Evolutionary conservation across 2,113 vertebrate species (phyloP).

Genomic region (Eubucco bourcierii): DNA sequence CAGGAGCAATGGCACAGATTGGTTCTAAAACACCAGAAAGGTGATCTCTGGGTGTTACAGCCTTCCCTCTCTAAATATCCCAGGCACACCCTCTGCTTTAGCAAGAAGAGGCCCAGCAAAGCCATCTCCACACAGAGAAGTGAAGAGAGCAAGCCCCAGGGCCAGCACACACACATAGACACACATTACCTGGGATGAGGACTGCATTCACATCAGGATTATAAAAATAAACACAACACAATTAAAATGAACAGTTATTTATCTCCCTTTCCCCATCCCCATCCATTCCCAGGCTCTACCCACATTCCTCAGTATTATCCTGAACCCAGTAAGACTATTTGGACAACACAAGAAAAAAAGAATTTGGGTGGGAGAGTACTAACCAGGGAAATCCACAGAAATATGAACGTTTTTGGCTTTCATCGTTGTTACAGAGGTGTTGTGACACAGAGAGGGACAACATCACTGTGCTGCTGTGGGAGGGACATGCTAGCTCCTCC

Average conservation of each 20-base stretch:
- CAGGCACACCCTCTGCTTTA: conserved; percentile 29
- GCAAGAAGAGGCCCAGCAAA: conserved; percentile 47
- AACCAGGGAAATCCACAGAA: neutral
- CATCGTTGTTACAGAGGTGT: neutral
- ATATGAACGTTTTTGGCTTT: neutral
- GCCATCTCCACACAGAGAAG: neutral
- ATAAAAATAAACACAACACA: conserved; percentile 66
- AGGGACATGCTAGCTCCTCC: neutral
- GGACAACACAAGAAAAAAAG: neutral
- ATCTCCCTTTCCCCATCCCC: neutral
- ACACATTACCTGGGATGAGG: conserved; percentile 84
- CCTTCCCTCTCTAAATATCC: neutral
- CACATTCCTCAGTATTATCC: neutral
- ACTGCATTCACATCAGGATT: conserved; percentile 73
- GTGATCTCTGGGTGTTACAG: neutral
- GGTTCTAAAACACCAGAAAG: neutral
- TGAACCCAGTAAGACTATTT: neutral
- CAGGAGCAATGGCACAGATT: neutral
- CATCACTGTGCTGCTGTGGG: neutral
- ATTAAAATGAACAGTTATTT: conserved; percentile 53
- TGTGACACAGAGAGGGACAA: neutral
- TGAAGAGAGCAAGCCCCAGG: conserved; percentile 19
- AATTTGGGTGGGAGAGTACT: neutral
- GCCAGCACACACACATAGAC: conserved; percentile 55
- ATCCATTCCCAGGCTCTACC: neutral